These are phyloP conservation scores for Psilanteris sp. DNA, from an alignment of 1,140 invertebrate species.

Conservation along the genomic window DNA sequence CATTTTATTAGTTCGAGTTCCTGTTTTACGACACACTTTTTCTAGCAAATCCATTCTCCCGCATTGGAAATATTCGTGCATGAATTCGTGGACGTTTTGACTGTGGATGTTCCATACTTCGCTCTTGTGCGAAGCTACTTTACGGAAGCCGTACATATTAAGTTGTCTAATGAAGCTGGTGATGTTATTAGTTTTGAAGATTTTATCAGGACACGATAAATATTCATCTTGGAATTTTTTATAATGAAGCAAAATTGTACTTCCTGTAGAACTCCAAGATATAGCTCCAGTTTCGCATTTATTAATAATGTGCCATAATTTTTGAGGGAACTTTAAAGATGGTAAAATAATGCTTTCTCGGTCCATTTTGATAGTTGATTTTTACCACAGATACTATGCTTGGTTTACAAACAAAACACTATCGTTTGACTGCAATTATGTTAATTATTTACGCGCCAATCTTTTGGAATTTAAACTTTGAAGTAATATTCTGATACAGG, in stretches of 20 bases:
- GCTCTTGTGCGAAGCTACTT: constrained; percentile 82
- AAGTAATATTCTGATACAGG: no score
- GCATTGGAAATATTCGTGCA: constrained; percentile 81
- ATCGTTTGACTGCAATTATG: neutral
- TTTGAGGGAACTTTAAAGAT: constrained; percentile 83
- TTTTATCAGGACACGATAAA: constrained; percentile 78
- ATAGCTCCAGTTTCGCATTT: constrained; percentile 80
- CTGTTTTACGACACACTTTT: constrained; percentile 72
- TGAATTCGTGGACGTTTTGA: constrained; percentile 82
- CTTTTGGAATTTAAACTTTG: no score
- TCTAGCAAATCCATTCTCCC: constrained; percentile 80
- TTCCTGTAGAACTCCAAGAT: constrained; percentile 80
- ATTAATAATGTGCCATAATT: constrained; percentile 83
- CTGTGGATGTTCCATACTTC: constrained; percentile 81
- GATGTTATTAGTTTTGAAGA: constrained; percentile 83
- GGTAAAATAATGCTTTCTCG: constrained; percentile 76
- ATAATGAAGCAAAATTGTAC: constrained; percentile 82
- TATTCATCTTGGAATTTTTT: constrained; percentile 80
- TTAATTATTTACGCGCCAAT: no score
- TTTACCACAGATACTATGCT: neutral
- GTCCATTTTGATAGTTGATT: constrained; percentile 78
- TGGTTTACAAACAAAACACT: constrained; percentile 28
- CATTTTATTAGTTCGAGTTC: constrained; percentile 28
- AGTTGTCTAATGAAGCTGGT: constrained; percentile 83
- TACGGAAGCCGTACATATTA: constrained; percentile 83